Conservation (phyloP, 2,888 invertebrate species). For the Sarcophaga carnaria region DNA sequence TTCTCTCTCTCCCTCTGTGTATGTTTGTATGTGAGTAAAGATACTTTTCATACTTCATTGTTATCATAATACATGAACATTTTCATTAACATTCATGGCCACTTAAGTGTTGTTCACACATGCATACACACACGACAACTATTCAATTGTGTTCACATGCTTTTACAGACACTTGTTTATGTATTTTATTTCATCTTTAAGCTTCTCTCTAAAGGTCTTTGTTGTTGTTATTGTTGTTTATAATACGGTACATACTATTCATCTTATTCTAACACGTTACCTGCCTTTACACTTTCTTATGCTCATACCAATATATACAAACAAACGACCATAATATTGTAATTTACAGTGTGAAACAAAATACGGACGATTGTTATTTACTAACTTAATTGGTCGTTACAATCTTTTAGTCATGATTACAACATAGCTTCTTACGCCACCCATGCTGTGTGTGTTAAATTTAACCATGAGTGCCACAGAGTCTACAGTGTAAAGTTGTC, state of each 20-base stretch:
- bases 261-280: slow-evolving; percentile 7
- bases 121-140: not conserved
- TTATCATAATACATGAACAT: slow-evolving; percentile 31
- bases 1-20: too few relatives aligned
- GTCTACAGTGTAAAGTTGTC: too few relatives aligned
- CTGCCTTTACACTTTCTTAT: not conserved
- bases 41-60: slow-evolving; percentile 21
- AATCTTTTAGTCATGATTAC: too few relatives aligned
- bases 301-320: not conserved
- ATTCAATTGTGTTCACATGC: not conserved
- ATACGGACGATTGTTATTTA: too few relatives aligned
- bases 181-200: not conserved
- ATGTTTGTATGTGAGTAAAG: not conserved
- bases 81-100: slow-evolving; percentile 55
- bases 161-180: not conserved
- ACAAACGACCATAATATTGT: not conserved
- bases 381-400: too few relatives aligned
- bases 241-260: not conserved
- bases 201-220: not conserved
- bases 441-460: too few relatives aligned
- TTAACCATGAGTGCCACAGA: too few relatives aligned
- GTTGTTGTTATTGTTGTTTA: not conserved
- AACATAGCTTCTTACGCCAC: too few relatives aligned
- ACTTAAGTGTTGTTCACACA: slow-evolving; percentile 49
- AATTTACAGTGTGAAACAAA: too few relatives aligned